A percentile compares a stretch with the other conserved stretches of the same genome.
Evolutionary conservation across 2,888 invertebrate species (phyloP).

Genomic region (Sceliomorpha sp.): DNA sequence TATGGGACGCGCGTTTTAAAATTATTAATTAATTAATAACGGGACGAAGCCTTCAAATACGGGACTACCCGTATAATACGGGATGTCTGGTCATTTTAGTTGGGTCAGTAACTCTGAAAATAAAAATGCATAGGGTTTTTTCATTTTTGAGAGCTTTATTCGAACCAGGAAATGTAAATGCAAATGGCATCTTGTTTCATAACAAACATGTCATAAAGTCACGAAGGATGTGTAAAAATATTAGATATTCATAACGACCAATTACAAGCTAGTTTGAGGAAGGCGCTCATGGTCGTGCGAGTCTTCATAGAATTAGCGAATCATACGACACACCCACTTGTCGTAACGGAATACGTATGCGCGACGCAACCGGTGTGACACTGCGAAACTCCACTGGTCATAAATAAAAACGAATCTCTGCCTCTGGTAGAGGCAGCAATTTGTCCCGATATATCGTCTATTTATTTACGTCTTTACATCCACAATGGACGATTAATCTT

Average conservation of each 20-base stretch:
- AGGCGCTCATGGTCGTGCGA: constrained; percentile 31
- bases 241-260: constrained; percentile 27
- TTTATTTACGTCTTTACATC: constrained; percentile 43
- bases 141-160: too few relatives aligned
- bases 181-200: constrained; percentile 18
- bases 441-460: constrained; percentile 50
- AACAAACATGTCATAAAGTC: constrained; percentile 30
- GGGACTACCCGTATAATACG: too few relatives aligned
- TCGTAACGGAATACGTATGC: constrained; percentile 18
- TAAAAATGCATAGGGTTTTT: too few relatives aligned
- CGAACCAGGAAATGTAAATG: too few relatives aligned
- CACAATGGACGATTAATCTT: constrained; percentile 54
- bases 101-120: too few relatives aligned
- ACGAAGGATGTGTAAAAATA: constrained; percentile 44
- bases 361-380: constrained; percentile 23
- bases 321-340: constrained; percentile 17
- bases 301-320: constrained; percentile 12
- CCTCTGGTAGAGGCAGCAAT: constrained; percentile 48
- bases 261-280: constrained; percentile 28
- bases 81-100: too few relatives aligned
- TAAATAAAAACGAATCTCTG: constrained; percentile 49
- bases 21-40: too few relatives aligned
- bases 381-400: constrained; percentile 3
- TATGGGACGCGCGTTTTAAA: too few relatives aligned
- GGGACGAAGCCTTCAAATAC: too few relatives aligned